Percentiles rank a stretch among this genome's conserved stretches.
phyloP scores from a whole-genome alignment of 2,888 invertebrate genomes.

The Netelia fuscicornis region DNA sequence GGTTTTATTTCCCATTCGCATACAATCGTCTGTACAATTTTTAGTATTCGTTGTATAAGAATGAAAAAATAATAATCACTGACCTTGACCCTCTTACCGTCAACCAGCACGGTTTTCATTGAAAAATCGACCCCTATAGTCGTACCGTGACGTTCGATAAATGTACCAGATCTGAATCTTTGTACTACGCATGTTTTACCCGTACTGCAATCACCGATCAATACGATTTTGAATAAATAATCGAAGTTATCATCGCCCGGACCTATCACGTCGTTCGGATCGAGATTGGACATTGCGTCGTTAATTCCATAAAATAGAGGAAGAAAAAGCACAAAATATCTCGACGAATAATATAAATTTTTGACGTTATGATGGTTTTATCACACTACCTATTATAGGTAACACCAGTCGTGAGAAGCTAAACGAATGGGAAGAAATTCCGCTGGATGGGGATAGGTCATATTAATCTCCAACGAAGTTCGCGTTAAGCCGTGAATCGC shows the following conservation, averaged over 20 bases:
- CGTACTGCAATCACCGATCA: constrained; percentile 96
- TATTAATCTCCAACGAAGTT: constrained; percentile 52
- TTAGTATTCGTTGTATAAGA: not conserved
- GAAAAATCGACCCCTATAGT: constrained; percentile 99
- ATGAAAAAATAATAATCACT: constrained; percentile 61
- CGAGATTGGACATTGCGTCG: constrained; percentile 89
- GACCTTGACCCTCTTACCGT: constrained; percentile 98
- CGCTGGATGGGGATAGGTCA: constrained; percentile 48
- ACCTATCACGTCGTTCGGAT: constrained; percentile 91
- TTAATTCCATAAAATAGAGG: constrained; percentile 66
- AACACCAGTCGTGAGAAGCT: constrained; percentile 51
- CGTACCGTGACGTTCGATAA: constrained; percentile 97
- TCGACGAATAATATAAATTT: constrained; percentile 34
- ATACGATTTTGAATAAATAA: constrained; percentile 97
- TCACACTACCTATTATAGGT: constrained; percentile 56
- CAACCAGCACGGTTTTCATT: constrained; percentile 97
- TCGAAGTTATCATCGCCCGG: constrained; percentile 94
- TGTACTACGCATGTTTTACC: constrained; percentile 98
- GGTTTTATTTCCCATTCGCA: no score
- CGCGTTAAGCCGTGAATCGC: constrained; percentile 37
- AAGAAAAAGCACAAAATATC: constrained; percentile 8
- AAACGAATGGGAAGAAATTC: constrained; percentile 51
- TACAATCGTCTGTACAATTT: not conserved
- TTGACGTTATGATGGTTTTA: constrained; percentile 49
- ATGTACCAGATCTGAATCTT: constrained; percentile 97